A percentile compares a stretch with the other conserved stretches of the same genome.
phyloP scores from a whole-genome alignment of 2,113 vertebrate species.

The Podilymbus podiceps region DNA sequence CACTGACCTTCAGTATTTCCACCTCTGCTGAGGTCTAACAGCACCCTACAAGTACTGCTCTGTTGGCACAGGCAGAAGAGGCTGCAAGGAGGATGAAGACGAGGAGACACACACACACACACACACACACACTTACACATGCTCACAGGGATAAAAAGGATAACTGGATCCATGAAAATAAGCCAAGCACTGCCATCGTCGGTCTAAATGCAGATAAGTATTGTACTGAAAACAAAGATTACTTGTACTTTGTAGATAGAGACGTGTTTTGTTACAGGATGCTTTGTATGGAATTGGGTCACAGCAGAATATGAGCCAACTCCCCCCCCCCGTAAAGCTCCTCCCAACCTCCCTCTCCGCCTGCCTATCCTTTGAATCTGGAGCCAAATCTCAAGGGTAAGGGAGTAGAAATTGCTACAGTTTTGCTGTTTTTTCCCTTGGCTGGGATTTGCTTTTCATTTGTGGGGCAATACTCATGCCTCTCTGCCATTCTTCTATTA shows the following conservation, averaged over 20 bases:
- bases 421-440: background rate
- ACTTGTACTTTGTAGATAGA: slow-evolving; percentile 74
- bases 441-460: slow-evolving; percentile 53
- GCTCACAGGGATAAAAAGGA: slow-evolving; percentile 59
- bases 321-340: background rate
- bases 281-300: slow-evolving; percentile 75
- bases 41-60: background rate
- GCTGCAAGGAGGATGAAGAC: background rate
- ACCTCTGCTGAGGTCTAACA: background rate
- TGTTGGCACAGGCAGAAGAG: background rate
- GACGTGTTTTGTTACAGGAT: slow-evolving; percentile 70
- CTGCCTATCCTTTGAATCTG: slow-evolving; percentile 71
- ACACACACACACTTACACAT: background rate
- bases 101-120: slow-evolving; percentile 13
- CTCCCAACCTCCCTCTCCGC: slow-evolving; percentile 33
- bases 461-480: background rate
- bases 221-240: slow-evolving; percentile 73
- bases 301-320: slow-evolving; percentile 66
- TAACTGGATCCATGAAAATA: slow-evolving; percentile 66
- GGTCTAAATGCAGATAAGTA: slow-evolving; percentile 73
- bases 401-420: slow-evolving; percentile 28
- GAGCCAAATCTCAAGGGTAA: slow-evolving; percentile 72
- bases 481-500: slow-evolving; percentile 27
- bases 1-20: background rate
- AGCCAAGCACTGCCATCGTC: slow-evolving; percentile 55